Conservation (phyloP, 2,113 vertebrate genomes). For the Psilopsiagon aurifrons region DNA sequence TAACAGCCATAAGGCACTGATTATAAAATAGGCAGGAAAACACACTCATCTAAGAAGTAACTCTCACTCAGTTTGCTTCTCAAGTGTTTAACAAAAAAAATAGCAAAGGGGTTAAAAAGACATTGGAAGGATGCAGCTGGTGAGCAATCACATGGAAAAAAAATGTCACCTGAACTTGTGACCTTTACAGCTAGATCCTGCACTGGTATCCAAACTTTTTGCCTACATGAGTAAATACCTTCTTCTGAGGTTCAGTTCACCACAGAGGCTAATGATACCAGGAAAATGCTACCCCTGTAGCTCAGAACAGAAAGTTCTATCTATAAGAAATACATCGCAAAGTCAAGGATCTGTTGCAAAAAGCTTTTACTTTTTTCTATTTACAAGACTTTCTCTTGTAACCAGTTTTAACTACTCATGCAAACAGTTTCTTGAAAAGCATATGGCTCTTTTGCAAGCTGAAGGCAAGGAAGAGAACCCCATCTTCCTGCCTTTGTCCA, state of each 20-base stretch:
- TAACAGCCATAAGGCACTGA: background rate
- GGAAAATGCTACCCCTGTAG: background rate
- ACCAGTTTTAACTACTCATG: background rate
- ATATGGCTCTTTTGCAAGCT: background rate
- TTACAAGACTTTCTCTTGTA: background rate
- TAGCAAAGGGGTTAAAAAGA: background rate
- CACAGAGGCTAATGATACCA: background rate
- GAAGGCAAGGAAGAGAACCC: background rate
- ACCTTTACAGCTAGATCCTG: background rate
- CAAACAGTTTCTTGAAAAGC: background rate
- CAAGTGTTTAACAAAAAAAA: background rate
- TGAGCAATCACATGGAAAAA: background rate
- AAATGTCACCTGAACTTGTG: background rate
- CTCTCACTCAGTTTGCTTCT: background rate
- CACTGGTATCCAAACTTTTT: background rate
- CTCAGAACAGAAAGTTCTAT: background rate
- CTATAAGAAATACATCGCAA: background rate
- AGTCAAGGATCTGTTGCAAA: background rate
- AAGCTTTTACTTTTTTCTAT: background rate
- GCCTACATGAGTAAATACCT: background rate
- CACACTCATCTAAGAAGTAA: background rate
- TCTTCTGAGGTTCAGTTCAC: background rate
- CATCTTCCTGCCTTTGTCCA: background rate
- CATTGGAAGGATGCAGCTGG: background rate
- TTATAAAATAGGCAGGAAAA: background rate